Evolutionary conservation across 2,113 vertebrate genomes (phyloP).

Genomic region (Pristiophorus japonicus): DNA sequence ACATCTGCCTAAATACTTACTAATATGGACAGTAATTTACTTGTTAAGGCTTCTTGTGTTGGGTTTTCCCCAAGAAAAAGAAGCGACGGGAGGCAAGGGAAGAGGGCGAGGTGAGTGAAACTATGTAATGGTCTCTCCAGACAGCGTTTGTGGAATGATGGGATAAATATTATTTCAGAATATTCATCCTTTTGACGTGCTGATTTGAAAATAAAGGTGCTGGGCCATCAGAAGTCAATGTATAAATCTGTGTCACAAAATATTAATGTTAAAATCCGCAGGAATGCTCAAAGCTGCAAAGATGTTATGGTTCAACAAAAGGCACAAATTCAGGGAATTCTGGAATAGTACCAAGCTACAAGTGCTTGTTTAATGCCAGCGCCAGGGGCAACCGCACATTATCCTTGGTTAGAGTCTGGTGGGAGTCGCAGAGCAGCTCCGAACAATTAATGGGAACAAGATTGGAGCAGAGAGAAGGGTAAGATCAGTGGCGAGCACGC

Average conservation of each 20-base stretch:
- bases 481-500: not conserved
- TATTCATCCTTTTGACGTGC: not conserved
- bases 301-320: not conserved
- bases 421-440: not conserved
- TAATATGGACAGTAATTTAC: too few species aligned
- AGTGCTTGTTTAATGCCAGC: too few species aligned
- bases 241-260: not conserved
- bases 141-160: too few species aligned
- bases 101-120: too few species aligned
- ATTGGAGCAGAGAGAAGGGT: not conserved
- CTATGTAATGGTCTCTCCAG: too few species aligned
- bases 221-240: not conserved
- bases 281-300: not conserved
- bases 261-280: not conserved
- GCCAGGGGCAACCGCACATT: not conserved
- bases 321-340: not conserved
- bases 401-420: not conserved
- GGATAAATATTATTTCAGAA: not conserved
- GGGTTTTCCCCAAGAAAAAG: too few species aligned
- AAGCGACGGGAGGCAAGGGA: too few species aligned
- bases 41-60: too few species aligned
- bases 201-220: not conserved
- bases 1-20: too few species aligned
- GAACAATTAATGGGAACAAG: not conserved
- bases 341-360: too few species aligned